These are phyloP conservation scores for Fratercula arctica DNA, from an alignment of 2,797 vertebrate genomes.

Conservation along the genomic window DNA sequence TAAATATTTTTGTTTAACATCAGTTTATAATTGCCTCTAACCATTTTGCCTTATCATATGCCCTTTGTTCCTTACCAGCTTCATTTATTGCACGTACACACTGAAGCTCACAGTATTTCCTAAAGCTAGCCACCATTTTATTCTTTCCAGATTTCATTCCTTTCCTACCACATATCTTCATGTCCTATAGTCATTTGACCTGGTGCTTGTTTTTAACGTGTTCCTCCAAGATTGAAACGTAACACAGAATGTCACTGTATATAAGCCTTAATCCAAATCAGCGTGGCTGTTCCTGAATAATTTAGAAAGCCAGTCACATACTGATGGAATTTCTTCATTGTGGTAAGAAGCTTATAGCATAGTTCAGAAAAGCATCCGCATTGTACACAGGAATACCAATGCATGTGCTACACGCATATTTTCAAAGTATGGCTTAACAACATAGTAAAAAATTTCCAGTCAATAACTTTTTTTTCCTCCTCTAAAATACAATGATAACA, in stretches of 20 bases:
- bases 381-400: neutral
- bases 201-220: neutral
- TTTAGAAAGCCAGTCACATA: neutral
- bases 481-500: neutral
- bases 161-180: neutral
- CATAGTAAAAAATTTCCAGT: neutral
- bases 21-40: neutral
- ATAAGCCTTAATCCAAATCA: neutral
- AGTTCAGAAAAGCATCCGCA: neutral
- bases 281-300: neutral
- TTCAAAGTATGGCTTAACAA: neutral
- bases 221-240: neutral
- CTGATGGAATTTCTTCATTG: neutral
- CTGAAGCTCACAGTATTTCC: neutral
- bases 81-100: neutral
- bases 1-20: neutral
- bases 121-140: neutral
- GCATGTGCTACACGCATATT: neutral
- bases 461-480: neutral
- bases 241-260: neutral
- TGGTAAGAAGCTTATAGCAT: neutral
- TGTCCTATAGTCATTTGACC: fast-evolving
- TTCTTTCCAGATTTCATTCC: neutral
- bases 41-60: neutral
- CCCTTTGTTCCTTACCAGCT: neutral